Evolutionary conservation across 2,888 invertebrate species (phyloP).

Genomic region (Ochlodes sylvanus): DNA sequence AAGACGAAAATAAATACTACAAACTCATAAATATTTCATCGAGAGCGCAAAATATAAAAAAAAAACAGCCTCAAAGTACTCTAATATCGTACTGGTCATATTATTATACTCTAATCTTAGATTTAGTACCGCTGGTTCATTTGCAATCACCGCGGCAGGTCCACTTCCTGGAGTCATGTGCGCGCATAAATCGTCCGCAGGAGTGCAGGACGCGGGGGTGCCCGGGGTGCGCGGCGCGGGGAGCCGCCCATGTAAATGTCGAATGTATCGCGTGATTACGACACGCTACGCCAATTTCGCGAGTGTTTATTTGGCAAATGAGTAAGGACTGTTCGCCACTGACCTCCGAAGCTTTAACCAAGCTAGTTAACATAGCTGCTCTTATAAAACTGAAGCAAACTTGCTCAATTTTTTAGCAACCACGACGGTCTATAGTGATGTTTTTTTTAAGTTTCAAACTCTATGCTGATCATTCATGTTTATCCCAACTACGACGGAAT

Average conservation of each 20-base stretch:
- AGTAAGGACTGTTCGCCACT: constrained; percentile 5
- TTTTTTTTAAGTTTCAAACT: no score
- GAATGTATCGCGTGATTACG: constrained; percentile 24
- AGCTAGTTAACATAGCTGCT: no score
- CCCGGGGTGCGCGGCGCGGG: neutral
- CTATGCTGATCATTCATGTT: no score
- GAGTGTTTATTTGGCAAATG: constrained; percentile 35
- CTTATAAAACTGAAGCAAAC: no score
- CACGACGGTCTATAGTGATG: no score
- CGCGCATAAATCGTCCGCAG: constrained; percentile 16
- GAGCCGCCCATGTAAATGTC: neutral
- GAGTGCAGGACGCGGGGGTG: neutral
- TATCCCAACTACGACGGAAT: no score
- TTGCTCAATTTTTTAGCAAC: no score
- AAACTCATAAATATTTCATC: no score
- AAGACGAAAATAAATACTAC: no score
- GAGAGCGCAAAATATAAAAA: neutral
- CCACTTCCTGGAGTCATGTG: constrained; percentile 16
- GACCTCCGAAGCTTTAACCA: neutral
- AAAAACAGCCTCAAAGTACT: neutral
- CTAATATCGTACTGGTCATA: no score
- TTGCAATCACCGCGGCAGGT: constrained; percentile 24
- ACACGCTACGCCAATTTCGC: constrained; percentile 31
- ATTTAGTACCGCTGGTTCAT: neutral
- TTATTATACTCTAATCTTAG: neutral